Base-by-base conservation (phyloP, 1,140 invertebrate species). In the Drosophila prosaltans region DNA sequence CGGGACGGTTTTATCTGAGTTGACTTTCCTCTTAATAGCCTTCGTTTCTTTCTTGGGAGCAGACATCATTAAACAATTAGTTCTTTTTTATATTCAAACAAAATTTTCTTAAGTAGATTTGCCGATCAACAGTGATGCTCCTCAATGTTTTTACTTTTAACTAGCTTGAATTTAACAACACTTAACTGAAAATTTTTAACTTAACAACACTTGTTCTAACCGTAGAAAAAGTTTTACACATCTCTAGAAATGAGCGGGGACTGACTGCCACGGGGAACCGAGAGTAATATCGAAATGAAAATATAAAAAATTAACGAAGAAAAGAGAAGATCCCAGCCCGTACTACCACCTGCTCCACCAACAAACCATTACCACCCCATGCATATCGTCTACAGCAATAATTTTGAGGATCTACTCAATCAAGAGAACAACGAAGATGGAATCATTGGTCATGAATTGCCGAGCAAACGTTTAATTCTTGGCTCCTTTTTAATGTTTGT, bases 401-500 rank as follows among this genome's bases (percentile, higher is more conserved):
- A 66, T 54, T 57, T 85, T 43, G 78, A 57, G 36, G 80, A 89
- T 75, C 59, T 77, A 26, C 73, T 88, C 45, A 73, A 73, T 80
- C 72, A 72, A 9, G 90, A 91, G 48, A 78, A 91, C 59, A 75
- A 68, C 9, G 83, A 86, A 54, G 90, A 91, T 80, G 84, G 75
- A 36, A 36, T 36, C 32, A 16, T 16, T 16, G 32, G 32, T 26
- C 81, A 72, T 16, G 82, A 43, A 7, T 7, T 6, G 3, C 32
- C 32, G 6, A 36, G 32, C 36, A 81, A 45, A 65, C 66, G 69
- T 64, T 82, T 90, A 58, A 74, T 82, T 59, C 66, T 89, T 66
- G 85, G 82, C 2, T 90, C 91, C 21, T 92, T 90, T 26, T 92
- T 82, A 40, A 92, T 92, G 91, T 92, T 92, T 59, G 72, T 92